phyloP scores from a whole-genome alignment of 2,113 vertebrate species.

The Dinomys branickii region DNA sequence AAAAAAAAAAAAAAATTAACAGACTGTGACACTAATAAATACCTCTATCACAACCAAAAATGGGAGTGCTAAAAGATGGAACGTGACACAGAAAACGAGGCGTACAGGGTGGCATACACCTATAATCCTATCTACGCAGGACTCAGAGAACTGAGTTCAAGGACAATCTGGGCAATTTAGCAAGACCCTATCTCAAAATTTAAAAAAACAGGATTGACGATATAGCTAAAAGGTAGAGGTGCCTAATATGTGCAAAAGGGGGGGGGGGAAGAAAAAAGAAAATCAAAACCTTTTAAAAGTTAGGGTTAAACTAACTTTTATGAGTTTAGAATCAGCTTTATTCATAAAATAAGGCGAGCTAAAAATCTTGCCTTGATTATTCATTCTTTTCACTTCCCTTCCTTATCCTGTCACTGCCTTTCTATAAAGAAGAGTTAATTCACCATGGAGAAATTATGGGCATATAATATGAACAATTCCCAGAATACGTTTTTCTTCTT shows the following conservation, averaged over 20 bases:
- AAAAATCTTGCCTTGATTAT: background rate
- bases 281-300: background rate
- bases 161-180: background rate
- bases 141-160: background rate
- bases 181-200: background rate
- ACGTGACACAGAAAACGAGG: background rate
- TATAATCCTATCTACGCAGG: background rate
- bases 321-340: background rate
- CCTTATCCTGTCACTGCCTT: background rate
- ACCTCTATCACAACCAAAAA: background rate
- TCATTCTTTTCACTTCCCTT: slow-evolving; percentile 31
- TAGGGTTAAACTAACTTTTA: background rate
- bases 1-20: too few relatives aligned
- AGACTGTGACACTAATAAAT: slow-evolving; percentile 43
- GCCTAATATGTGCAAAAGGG: background rate
- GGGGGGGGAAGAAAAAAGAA: background rate
- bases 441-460: background rate
- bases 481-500: background rate
- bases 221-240: background rate
- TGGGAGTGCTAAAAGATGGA: background rate
- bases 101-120: background rate
- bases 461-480: background rate
- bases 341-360: background rate
- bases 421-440: slow-evolving; percentile 54
- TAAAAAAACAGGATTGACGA: background rate